Base-by-base conservation (phyloP, 2,888 invertebrate genomes). In the Drosophila antonietae region DNA sequence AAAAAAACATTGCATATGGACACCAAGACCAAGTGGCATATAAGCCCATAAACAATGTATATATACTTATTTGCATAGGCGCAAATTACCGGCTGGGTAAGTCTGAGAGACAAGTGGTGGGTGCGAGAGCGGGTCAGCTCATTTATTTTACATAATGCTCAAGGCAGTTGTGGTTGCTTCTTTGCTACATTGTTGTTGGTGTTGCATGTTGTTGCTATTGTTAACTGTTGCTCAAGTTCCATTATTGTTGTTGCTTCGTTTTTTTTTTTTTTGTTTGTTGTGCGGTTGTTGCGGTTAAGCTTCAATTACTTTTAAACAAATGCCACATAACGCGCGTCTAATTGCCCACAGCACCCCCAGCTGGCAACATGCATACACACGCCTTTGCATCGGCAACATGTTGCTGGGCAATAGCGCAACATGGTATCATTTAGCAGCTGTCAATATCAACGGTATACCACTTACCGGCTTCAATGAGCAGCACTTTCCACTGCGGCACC, bases 391-490 rank as follows among this genome's bases (percentile, higher is more conserved):
- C 33, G 33, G 3, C 79, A 68, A 65, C 79, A 79, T 79, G 75
- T 66, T 79, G 69, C 67, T 52, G 14, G 52, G 52, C 33, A 2
- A 31, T 8, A 6, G 28, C 18, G 39, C 39, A 55, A 23, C 41
- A 55, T 55, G 23, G 12, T 7, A 20, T 31, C 41, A 18, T 41
- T 55, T 41, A 41, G 14, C 46, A 52, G 53, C 59, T 72, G 55
- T 65, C 64, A 65, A 70, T 57, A 65, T 55, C 59, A 53, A 78
- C 70, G 33, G 18, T 57, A 57, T 66, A 46, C 55, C 64, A 90
- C 91, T 91, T 91, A 93, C 93, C 93, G 67, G 93, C 93, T 90
- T 93, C 93, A 75, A 93, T 91, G 60, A 93, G 90, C 71, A 93
- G 80, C 81, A 93, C 92, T 87, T 92, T 92, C 92, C 92, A 93